These are phyloP conservation scores for Araneus ventricosus DNA, from an alignment of 1,140 invertebrate species.

Conservation along the genomic window DNA sequence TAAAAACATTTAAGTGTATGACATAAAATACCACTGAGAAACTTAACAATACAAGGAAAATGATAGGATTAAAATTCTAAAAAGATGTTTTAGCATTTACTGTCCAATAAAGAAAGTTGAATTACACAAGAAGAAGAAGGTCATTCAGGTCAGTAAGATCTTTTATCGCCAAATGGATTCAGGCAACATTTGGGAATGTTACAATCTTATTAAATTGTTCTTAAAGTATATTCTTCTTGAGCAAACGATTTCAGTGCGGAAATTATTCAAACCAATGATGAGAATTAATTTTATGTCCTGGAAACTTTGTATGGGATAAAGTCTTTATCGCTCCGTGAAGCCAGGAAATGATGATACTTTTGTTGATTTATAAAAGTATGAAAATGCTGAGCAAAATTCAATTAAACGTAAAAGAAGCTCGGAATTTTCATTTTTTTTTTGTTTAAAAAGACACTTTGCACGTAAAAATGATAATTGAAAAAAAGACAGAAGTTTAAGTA, in stretches of 20 bases:
- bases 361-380: too few relatives aligned
- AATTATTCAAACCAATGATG: background rate
- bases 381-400: too few relatives aligned
- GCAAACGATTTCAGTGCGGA: background rate
- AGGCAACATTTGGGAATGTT: background rate
- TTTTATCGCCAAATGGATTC: background rate
- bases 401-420: too few relatives aligned
- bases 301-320: background rate
- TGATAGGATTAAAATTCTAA: background rate
- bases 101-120: background rate
- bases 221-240: background rate
- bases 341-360: too few relatives aligned
- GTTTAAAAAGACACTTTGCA: too few relatives aligned
- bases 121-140: background rate
- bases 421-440: too few relatives aligned
- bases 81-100: background rate
- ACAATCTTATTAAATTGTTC: background rate
- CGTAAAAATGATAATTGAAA: too few relatives aligned
- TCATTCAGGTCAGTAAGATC: background rate
- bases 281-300: background rate
- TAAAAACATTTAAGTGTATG: background rate
- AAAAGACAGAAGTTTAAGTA: too few relatives aligned
- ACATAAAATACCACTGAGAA: background rate
- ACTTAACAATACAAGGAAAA: background rate
- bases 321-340: too few relatives aligned